Base-by-base conservation (phyloP, 2,888 invertebrate genomes). In the Eulithis testata region DNA sequence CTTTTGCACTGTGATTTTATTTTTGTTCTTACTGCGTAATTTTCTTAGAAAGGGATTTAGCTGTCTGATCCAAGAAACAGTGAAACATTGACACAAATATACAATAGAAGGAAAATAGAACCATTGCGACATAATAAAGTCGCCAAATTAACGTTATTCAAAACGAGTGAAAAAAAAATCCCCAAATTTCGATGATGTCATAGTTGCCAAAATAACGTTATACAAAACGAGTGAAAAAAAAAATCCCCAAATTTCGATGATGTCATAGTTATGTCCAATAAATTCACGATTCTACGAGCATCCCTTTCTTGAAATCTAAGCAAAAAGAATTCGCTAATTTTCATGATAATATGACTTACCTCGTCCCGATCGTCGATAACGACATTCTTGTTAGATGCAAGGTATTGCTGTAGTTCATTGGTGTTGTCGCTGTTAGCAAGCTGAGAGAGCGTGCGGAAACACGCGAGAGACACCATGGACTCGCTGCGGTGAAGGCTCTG, bases 401-500 rank as follows among this genome's bases (percentile, higher is more conserved):
- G 94, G 90, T 97, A 97, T 80, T 95, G 95, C 82, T 97, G 96
- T 69, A 98, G 94, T 78, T 96, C 97, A 70, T 94, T 94, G 77
- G 96, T 94, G 90, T 97, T 96, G 90, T 97, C 97, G 87, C 95
- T 95, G 85, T 95, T 95, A 85, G 97, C 95, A 90, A 95, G 97
- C 89, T 95, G 95, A 82, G 96, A 94, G 80, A 98, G 94, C 78
- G 97, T 95, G 84, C 96, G 96, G 93, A 96, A 97, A 93, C 97
- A 97, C 81, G 93, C 92, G 86, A 97, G 94, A 76, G 97, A 97
- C 94, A 97, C 96, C 97, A 97, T 97, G 94, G 97, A 97, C 94
- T 97, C 97, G 90, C 96, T 96, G 93, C 96, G 96, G 89, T 97
- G 96, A 88, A 97, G 95, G 92, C 97, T 97, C 97, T 97, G 93